Conservation (phyloP, 2,113 vertebrate species). For the Catharus fuscescens region DNA sequence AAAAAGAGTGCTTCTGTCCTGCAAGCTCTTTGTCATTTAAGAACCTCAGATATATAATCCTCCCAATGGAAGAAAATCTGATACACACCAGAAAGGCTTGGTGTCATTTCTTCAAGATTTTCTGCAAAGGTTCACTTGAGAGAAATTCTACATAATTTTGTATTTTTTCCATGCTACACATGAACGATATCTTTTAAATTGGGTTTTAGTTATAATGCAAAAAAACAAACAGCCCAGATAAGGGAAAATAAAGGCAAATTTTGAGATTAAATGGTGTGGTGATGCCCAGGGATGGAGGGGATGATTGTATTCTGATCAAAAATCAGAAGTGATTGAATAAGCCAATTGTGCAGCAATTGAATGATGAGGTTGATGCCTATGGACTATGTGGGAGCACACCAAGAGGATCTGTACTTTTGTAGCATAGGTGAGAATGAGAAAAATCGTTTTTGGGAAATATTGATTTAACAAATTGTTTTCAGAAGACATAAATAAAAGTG, state of each 20-base stretch:
- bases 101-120: background rate
- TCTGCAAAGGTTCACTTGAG: background rate
- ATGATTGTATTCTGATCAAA: background rate
- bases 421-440: background rate
- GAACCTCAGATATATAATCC: background rate
- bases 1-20: background rate
- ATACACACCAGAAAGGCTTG: background rate
- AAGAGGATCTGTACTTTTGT: background rate
- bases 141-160: background rate
- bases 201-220: background rate
- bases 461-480: background rate
- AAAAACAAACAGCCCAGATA: background rate
- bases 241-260: background rate
- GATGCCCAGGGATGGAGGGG: background rate
- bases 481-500: background rate
- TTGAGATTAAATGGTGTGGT: background rate
- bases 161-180: background rate
- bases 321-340: background rate
- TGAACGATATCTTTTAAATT: background rate
- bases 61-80: background rate
- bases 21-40: background rate
- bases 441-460: accelerated
- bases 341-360: background rate
- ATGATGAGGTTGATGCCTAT: background rate
- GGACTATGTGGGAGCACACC: background rate